These are phyloP conservation scores for silkworm (Bombyx mori) DNA, from an alignment of 1,140 invertebrate species.

Conservation along the genomic window ASM3026992v2 NC_085117.1:16112501-16113000, in stretches of 20 bases:
- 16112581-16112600: too few relatives aligned
- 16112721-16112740: slow-evolving; percentile 20
- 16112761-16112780: slow-evolving; percentile 51
- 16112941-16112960: too few relatives aligned
- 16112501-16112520: too few relatives aligned
- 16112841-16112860: slow-evolving; percentile 22
- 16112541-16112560: too few relatives aligned
- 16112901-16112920: slow-evolving; percentile 12
- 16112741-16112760: slow-evolving; percentile 35
- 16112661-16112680: slow-evolving; percentile 10
- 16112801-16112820: slow-evolving; percentile 39
- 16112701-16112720: slow-evolving; percentile 27
- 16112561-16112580: too few relatives aligned
- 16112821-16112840: slow-evolving; percentile 35
- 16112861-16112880: neutral
- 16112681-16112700: slow-evolving; percentile 6
- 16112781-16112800: slow-evolving; percentile 52
- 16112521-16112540: too few relatives aligned
- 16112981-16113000: too few relatives aligned
- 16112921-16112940: too few relatives aligned
- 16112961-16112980: too few relatives aligned
- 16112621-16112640: slow-evolving; percentile 3
- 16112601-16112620: slow-evolving; percentile 1
- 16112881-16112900: slow-evolving; percentile 12
- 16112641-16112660: neutral